Base-by-base conservation (phyloP, 1,140 invertebrate species). In the Philaenus spumarius region DNA sequence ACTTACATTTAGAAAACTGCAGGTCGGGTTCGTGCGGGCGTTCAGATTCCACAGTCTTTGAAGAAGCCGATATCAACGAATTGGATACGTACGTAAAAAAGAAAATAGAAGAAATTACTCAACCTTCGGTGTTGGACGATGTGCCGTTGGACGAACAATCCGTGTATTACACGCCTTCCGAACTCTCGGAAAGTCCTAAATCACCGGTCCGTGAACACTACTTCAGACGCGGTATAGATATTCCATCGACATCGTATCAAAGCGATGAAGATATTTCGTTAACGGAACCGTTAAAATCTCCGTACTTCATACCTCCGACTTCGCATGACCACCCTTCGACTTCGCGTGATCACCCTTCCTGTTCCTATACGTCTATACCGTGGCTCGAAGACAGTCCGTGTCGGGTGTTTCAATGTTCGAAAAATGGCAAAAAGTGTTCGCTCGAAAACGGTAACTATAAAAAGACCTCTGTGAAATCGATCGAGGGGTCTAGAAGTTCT, bases 1-100 rank as follows among this genome's bases (percentile, higher is more conserved):
- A 83, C 66, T 75, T 94, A 7, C 90, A 97, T 73, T 87, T 96
- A 62, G 93, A 96, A 71, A 95, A 94, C 70, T 94, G 93, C 68
- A 84, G 90, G 37, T 89, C 85, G 59, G 91, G 92, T 9, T 88
- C 87, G 0, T 93, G 90, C 72, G 84, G 87, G 0, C 75, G 85
- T 14, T 85, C 85, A 55, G 90, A 93, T 66, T 90, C 88, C 1
- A 77, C 82, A 55, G 78, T 83, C 1, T 83, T 87, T 67, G 87
- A 91, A 3, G 56, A 60, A n/a, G 6, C 17, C 4, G 62, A 63
- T 30, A 67, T 81, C 2, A 77, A 78, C 22, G 80, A 82, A 58
- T 77, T 75, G 54, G 73, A 76, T 48, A 65, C 68, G 0, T 79
- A 77, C 55, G 78, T 85, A 51, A 85, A 84, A 70, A 73, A 77